A percentile compares a stretch with the other conserved stretches of the same genome.
Evolutionary conservation across 2,113 vertebrate species (phyloP).

Genomic region (Hippoglossus stenolepis): DNA sequence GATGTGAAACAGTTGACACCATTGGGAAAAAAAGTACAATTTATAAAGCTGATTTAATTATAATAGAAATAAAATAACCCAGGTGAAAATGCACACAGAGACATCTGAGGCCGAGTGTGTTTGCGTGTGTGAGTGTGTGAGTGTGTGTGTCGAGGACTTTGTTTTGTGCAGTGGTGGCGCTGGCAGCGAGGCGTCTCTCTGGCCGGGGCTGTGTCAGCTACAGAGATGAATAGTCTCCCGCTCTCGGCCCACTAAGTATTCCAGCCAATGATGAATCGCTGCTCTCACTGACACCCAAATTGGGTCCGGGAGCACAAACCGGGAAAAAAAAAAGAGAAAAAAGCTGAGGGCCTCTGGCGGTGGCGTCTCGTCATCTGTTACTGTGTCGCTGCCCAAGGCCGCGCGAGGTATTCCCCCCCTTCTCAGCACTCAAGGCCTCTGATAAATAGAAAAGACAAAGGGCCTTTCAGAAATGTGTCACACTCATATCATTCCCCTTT

Average conservation of each 20-base stretch:
- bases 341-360: conserved; percentile 56
- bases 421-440: conserved; percentile 65
- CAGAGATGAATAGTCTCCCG: conserved; percentile 81
- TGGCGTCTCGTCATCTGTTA: conserved; percentile 78
- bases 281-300: conserved; percentile 79
- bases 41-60: not conserved
- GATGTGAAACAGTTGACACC: not conserved
- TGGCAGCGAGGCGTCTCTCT: conserved; percentile 69
- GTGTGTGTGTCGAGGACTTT: conserved; percentile 32
- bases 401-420: conserved; percentile 47
- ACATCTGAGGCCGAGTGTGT: conserved; percentile 20
- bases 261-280: conserved; percentile 78
- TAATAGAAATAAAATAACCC: not conserved
- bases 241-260: conserved; percentile 80
- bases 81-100: not conserved
- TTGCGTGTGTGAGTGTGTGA: conserved; percentile 22
- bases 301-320: conserved; percentile 71
- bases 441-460: conserved; percentile 78
- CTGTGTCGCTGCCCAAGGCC: conserved; percentile 67
- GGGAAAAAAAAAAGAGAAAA: not conserved
- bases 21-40: not conserved
- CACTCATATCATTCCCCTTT: conserved; percentile 53
- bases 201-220: conserved; percentile 73
- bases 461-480: conserved; percentile 65
- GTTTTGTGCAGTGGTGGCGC: conserved; percentile 18